Base-by-base conservation (phyloP, 2,888 invertebrate species). In the Chorisops tibialis region DNA sequence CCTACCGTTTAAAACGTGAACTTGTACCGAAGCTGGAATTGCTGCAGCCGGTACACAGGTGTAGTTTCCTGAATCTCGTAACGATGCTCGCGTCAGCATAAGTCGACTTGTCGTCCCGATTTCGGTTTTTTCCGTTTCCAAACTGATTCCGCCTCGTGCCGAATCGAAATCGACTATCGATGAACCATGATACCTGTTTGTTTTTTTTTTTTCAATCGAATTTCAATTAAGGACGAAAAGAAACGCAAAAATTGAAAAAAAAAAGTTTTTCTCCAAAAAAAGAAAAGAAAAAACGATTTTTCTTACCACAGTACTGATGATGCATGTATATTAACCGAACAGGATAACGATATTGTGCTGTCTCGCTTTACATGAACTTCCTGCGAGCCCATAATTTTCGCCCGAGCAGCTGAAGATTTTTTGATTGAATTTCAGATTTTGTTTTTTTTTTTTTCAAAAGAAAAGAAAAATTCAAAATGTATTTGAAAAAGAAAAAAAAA, bases 281-380 rank as follows among this genome's bases (percentile, higher is more conserved):
- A 4, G 24, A 24, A 24, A 24, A 24, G 24, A 7, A 24, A 24
- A 7, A 7, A 24, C 4, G 24, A 24, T 5, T 4, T 24, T 24
- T 24, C 24, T 24, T 81, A 86, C 87, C 87, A 87, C 67, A 84
- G 78, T 64, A 87, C 85, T 30, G 87, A 86, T 66, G 87, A 87
- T 63, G 91, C 91, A 77, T 92, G 91, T 71, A 91, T 88, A 79
- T 93, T 93, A 70, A 93, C 91, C 56, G 90, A 87, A 78, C 93
- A 93, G 63, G 91, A 91, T 74, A 93, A 81, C 70, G 91, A 91
- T 81, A 93, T 93, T 69, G 92, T 93, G 77, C 92, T 92, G 71
- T 93, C 93, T 76, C 89, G 89, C 81, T 91, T 92, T 73, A 93
- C 93, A 79, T 89, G 91, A 69, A 92, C 89, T 72, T 93, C 93